Evolutionary conservation across 2,888 invertebrate species (phyloP).

Genomic region (Acronicta aceris): DNA sequence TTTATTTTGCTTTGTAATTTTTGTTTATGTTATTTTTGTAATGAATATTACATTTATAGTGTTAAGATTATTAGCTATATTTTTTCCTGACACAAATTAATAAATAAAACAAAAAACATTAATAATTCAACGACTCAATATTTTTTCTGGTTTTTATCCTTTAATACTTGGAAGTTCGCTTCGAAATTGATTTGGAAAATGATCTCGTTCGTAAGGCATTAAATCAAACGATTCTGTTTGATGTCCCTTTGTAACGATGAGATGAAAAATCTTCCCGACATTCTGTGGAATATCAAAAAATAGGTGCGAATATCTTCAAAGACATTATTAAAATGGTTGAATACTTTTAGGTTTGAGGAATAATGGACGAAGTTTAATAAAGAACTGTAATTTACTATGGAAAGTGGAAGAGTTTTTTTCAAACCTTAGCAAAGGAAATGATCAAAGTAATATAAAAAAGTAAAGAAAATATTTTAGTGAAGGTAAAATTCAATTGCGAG

Average conservation of each 20-base stretch:
- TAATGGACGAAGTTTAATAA: not conserved
- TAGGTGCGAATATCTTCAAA: constrained; percentile 4
- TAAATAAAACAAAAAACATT: too few relatives aligned
- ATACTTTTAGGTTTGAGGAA: not conserved
- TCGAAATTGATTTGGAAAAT: constrained; percentile 45
- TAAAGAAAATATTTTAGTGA: too few relatives aligned
- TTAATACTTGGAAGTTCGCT: not conserved
- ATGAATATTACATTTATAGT: too few relatives aligned
- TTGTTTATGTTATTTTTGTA: too few relatives aligned
- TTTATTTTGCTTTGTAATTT: not conserved
- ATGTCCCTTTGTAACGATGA: constrained; percentile 44
- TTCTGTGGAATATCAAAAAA: constrained; percentile 32
- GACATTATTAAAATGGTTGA: constrained; percentile 18
- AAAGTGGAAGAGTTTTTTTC: not conserved
- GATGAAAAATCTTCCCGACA: constrained; percentile 43
- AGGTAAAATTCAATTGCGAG: too few relatives aligned
- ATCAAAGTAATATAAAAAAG: too few relatives aligned
- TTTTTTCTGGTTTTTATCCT: constrained; percentile 10
- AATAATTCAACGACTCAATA: not conserved
- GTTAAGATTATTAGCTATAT: too few relatives aligned
- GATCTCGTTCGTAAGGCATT: constrained; percentile 45
- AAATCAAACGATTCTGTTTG: constrained; percentile 47
- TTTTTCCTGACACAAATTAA: too few relatives aligned
- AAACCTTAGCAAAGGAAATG: too few relatives aligned
- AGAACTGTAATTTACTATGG: not conserved